phyloP scores from a whole-genome alignment of 35 echinoderm and acorn worm species.

The Heliocidaris erythrogramma region DNA sequence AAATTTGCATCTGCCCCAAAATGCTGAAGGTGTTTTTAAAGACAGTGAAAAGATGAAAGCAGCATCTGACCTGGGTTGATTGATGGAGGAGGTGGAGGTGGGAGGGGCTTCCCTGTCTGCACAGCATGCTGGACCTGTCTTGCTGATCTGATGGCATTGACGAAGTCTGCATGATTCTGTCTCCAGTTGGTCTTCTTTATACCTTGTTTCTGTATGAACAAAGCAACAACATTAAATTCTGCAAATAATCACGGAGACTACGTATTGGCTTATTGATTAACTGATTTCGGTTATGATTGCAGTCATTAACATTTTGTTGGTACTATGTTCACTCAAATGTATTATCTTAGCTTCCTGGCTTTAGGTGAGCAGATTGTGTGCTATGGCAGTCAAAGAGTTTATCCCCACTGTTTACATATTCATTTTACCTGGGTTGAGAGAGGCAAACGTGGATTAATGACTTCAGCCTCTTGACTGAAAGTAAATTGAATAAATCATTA shows the following conservation, averaged over 20 bases:
- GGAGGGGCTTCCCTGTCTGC: constrained; percentile 80
- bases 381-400: no score
- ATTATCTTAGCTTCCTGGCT: no score
- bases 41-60: background rate
- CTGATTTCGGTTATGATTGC: background rate
- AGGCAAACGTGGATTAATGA: no score
- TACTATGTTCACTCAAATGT: background rate
- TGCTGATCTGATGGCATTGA: constrained; percentile 85
- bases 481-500: no score
- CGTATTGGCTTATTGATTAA: background rate
- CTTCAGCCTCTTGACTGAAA: no score
- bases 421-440: no score
- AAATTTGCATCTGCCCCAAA: no score
- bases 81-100: constrained; percentile 93
- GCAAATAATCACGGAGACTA: background rate
- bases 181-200: constrained; percentile 93
- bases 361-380: no score
- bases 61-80: constrained; percentile 79
- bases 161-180: constrained; percentile 85
- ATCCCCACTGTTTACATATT: no score
- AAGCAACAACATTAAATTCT: background rate
- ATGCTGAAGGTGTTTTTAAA: background rate
- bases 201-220: constrained; percentile 56
- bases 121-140: constrained; percentile 72
- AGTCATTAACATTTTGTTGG: background rate